Evolutionary conservation across 2,888 invertebrate genomes (phyloP).

Genomic region (Yponomeuta cagnagella): DNA sequence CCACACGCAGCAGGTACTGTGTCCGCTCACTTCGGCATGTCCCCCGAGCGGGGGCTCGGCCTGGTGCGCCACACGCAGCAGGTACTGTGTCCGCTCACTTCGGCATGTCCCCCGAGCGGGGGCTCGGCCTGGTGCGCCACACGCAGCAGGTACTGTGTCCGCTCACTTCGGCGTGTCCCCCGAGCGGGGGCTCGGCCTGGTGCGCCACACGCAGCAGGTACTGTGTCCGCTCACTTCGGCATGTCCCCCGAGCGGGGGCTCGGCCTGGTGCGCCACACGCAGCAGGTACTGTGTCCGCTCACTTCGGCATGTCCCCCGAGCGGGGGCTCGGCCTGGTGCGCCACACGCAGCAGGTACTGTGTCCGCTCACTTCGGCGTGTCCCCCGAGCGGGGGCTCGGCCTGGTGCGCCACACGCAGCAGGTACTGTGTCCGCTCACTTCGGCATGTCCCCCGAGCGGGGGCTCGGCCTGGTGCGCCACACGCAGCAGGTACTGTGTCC

Average conservation of each 20-base stretch:
- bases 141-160: neutral
- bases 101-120: slow-evolving; percentile 89
- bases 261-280: neutral
- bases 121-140: slow-evolving; percentile 77
- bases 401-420: neutral
- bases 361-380: slow-evolving; percentile 90
- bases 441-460: slow-evolving; percentile 89
- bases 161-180: slow-evolving; percentile 87
- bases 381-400: slow-evolving; percentile 89
- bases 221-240: too few relatives aligned
- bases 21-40: slow-evolving; percentile 90
- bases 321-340: slow-evolving; percentile 82
- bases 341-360: slow-evolving; percentile 80
- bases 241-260: too few relatives aligned
- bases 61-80: neutral
- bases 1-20: neutral
- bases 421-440: slow-evolving; percentile 51
- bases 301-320: slow-evolving; percentile 89
- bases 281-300: slow-evolving; percentile 71
- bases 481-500: neutral
- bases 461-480: slow-evolving; percentile 77
- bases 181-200: slow-evolving; percentile 84
- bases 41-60: slow-evolving; percentile 89
- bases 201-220: neutral
- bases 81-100: slow-evolving; percentile 92